These are phyloP conservation scores for Eulacestoma nigropectus DNA, from an alignment of 2,113 vertebrate genomes.

Conservation along the genomic window DNA sequence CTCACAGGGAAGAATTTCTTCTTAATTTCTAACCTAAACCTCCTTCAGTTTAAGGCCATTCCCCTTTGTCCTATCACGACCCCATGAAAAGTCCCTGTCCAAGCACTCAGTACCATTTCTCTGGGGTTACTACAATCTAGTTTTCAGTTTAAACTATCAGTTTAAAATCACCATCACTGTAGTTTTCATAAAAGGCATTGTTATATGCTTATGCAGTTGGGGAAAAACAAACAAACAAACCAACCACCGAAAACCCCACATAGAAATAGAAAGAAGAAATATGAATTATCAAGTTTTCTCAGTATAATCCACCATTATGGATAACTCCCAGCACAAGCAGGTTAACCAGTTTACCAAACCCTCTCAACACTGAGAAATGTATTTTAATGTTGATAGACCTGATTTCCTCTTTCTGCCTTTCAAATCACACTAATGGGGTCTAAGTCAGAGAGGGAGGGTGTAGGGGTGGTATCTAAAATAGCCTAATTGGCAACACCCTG, in stretches of 20 bases:
- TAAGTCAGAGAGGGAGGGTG: neutral
- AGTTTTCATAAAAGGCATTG: neutral
- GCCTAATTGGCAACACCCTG: neutral
- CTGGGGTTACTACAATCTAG: neutral
- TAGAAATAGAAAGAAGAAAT: neutral
- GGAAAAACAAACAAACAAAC: neutral
- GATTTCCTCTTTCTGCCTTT: neutral
- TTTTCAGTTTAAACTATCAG: neutral
- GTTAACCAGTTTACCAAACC: neutral
- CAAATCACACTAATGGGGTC: neutral
- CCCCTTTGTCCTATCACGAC: neutral
- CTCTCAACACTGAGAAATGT: neutral
- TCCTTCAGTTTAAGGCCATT: neutral
- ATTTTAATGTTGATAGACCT: neutral
- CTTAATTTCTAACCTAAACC: neutral
- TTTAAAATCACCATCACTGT: neutral
- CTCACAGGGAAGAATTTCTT: fast-evolving
- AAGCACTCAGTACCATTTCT: neutral
- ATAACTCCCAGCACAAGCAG: neutral
- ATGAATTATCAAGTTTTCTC: neutral
- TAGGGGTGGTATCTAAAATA: neutral
- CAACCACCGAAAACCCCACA: neutral
- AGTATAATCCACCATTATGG: neutral
- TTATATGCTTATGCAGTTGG: neutral
- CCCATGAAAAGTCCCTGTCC: neutral